A percentile compares a stretch with the other conserved stretches of the same genome.
phyloP scores from a whole-genome alignment of 1,140 invertebrate genomes.

The Drosophila burlai region DNA sequence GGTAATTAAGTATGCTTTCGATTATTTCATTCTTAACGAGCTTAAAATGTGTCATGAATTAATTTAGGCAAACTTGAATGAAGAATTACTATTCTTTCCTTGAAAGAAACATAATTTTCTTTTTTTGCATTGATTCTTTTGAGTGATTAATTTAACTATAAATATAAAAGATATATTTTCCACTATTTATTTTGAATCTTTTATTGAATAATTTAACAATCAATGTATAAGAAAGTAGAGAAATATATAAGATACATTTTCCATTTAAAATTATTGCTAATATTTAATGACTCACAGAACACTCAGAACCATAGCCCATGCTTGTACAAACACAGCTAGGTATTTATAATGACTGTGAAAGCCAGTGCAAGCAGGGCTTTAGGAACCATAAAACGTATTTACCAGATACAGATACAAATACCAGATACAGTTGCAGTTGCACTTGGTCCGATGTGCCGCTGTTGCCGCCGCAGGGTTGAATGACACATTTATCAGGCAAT shows the following conservation, averaged over 20 bases:
- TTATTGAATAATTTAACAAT: too few relatives aligned
- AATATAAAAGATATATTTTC: not conserved
- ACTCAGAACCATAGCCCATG: conserved; percentile 24
- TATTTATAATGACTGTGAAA: conserved; percentile 8
- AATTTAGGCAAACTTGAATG: not conserved
- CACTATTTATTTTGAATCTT: too few relatives aligned
- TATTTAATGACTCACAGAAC: conserved; percentile 9
- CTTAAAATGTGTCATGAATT: not conserved
- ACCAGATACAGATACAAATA: conserved; percentile 61
- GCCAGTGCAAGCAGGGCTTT: conserved; percentile 53
- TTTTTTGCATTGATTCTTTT: not conserved
- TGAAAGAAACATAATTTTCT: not conserved
- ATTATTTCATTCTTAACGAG: not conserved
- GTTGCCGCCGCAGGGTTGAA: conserved; percentile 36
- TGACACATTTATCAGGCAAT: conserved; percentile 75
- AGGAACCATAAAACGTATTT: conserved; percentile 69
- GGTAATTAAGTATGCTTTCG: not conserved
- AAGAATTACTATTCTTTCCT: too few relatives aligned
- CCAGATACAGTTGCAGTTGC: conserved; percentile 22
- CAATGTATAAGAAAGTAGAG: too few relatives aligned
- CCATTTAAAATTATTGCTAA: not conserved
- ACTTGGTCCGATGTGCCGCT: not conserved
- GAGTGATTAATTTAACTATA: not conserved
- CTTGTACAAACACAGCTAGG: conserved; percentile 51
- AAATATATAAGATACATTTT: not conserved